These are phyloP conservation scores for Catostomus latipinnis DNA, from an alignment of 2,797 vertebrate species.

Conservation along the genomic window DNA sequence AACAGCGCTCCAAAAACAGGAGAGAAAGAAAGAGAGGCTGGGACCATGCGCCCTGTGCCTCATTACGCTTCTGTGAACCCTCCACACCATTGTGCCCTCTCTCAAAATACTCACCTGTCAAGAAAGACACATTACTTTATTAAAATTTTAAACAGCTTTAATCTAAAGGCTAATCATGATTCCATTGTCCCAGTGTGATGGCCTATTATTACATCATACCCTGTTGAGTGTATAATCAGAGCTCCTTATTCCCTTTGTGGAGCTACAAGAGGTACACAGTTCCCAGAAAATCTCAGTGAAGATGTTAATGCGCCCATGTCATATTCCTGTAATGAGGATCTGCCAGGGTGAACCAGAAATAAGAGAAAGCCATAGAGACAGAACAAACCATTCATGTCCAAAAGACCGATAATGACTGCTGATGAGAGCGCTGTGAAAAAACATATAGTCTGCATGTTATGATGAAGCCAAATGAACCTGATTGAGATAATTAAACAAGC, in stretches of 20 bases:
- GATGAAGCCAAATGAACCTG: slow-evolving; percentile 24
- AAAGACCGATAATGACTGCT: slow-evolving; percentile 8
- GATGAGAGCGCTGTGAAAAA: not conserved
- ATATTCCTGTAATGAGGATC: slow-evolving; percentile 24
- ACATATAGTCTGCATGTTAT: slow-evolving; percentile 3
- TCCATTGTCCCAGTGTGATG: slow-evolving; percentile 33
- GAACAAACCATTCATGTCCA: slow-evolving; percentile 9
- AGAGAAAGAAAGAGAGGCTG: too few species aligned
- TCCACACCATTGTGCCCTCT: too few species aligned
- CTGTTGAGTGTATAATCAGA: slow-evolving; percentile 22
- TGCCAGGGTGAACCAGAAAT: slow-evolving; percentile 12
- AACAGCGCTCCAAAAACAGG: too few species aligned
- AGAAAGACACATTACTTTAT: too few species aligned
- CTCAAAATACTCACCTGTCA: too few species aligned
- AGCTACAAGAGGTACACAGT: slow-evolving; percentile 2
- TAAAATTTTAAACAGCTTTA: too few species aligned
- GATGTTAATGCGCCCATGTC: slow-evolving; percentile 7
- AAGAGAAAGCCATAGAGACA: not conserved
- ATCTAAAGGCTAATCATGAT: slow-evolving; percentile 28
- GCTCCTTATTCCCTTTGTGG: not conserved
- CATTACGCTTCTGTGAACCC: too few species aligned
- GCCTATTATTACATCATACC: slow-evolving; percentile 35
- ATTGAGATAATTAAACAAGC: slow-evolving; percentile 37
- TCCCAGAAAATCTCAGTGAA: not conserved
- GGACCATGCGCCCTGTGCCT: too few species aligned